These are phyloP conservation scores for Agelastica alni DNA, from an alignment of 2,888 invertebrate genomes.

Conservation along the genomic window DNA sequence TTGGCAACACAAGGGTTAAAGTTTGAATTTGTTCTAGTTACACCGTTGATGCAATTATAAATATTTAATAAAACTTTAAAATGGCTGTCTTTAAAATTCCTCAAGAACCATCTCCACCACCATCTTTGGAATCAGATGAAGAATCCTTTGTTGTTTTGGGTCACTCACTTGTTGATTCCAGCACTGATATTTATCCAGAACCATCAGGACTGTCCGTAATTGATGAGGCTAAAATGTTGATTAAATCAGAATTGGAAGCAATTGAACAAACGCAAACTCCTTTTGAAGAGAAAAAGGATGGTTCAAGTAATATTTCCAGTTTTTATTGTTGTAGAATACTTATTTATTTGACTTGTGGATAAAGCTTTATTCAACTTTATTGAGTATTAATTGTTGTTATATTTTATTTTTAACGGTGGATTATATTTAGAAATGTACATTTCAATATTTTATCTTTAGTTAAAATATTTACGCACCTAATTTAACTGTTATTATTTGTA, in stretches of 20 bases:
- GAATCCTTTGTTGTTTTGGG: constrained; percentile 43
- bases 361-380: too few species aligned
- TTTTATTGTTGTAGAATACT: not conserved
- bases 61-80: too few species aligned
- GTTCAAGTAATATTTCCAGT: not conserved
- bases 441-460: too few species aligned
- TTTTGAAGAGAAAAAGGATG: constrained; percentile 5
- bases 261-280: not conserved
- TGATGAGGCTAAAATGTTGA: constrained; percentile 35
- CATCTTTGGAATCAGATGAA: constrained; percentile 33
- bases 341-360: not conserved
- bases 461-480: too few species aligned
- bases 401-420: too few species aligned
- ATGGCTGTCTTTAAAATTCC: constrained; percentile 26
- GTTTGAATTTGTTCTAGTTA: too few species aligned
- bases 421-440: too few species aligned
- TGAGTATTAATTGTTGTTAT: too few species aligned
- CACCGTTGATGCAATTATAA: too few species aligned
- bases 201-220: constrained; percentile 27
- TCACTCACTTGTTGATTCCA: constrained; percentile 30
- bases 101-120: constrained; percentile 29
- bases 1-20: too few species aligned
- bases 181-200: constrained; percentile 13
- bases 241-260: constrained; percentile 31
- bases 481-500: too few species aligned